Percentiles rank a stretch among this genome's conserved stretches.
Evolutionary conservation across 1,140 invertebrate species (phyloP).

Genomic region (Acromyrmex echinatior): DNA sequence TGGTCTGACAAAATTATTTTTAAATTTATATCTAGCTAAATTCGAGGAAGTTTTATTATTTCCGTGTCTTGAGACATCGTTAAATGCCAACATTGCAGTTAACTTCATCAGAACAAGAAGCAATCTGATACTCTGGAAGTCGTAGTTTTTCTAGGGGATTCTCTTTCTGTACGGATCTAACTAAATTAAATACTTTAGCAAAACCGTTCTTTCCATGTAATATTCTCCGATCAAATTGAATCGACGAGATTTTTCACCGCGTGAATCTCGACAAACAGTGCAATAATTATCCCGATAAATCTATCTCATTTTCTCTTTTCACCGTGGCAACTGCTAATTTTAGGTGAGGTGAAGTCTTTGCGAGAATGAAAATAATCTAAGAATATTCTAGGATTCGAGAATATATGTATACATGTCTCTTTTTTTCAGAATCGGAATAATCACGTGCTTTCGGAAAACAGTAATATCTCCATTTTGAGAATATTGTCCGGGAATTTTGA

Average conservation of each 20-base stretch:
- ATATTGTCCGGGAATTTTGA: conserved; percentile 20
- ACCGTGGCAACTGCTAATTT: not conserved
- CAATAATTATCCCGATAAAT: conserved; percentile 29
- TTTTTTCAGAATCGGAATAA: not conserved
- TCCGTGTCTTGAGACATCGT: no score
- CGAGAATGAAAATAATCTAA: conserved; percentile 10
- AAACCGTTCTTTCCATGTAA: no score
- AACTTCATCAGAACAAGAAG: no score
- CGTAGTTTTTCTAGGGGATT: no score
- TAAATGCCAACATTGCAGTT: no score
- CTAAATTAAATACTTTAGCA: no score
- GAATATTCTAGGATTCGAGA: not conserved
- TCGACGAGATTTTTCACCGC: conserved; percentile 7
- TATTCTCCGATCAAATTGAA: not conserved
- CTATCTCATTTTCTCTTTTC: conserved; percentile 22
- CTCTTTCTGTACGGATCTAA: no score
- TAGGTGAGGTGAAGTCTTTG: conserved; percentile 1
- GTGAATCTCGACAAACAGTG: conserved; percentile 3
- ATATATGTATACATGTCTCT: not conserved
- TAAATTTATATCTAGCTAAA: no score
- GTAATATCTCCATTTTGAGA: conserved; percentile 23
- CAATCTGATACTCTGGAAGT: no score
- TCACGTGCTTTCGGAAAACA: not conserved
- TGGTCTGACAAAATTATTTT: no score
- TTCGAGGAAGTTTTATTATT: no score